Evolutionary conservation across 2,113 vertebrate genomes (phyloP), one percentile per base, ranked within the genome.

Genomic region (Mobula birostris): DNA sequence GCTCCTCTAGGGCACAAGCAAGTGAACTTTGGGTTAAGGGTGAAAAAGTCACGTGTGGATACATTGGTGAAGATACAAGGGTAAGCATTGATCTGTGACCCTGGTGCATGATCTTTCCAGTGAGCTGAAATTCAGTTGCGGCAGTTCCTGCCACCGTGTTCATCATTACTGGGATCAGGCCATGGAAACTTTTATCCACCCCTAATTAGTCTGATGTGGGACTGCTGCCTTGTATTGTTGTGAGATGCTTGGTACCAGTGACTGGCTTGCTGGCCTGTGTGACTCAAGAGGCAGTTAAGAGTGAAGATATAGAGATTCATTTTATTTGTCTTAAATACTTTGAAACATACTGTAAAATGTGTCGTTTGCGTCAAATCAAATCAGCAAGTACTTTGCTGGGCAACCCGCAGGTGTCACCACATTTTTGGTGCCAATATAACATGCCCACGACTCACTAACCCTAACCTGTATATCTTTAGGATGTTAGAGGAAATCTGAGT

Each of bases 1-100:
- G 17, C 94, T 79, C 83, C 96, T 95, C n/a, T 92, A 99, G 99
- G 96, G 98, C 99, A 0, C 99, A 99, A 96, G 98, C 98, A 94
- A 99, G 99, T 95, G 99, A 99, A 82, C 97, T 99, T 15, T 99
- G 99, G 99, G 98, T 99, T 11, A 99, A 99, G 96, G 99, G 98
- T 94, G 99, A 99, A 96, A 99, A 99, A 95, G 99, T 99, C 95
- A 99, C 99, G 48, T 99, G 99, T 96, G 98, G 99, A 29, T 99
- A 99, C 96, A 99, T 99, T 96, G 99, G 98, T 94, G 99, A 99
- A 95, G 98, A 99, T 94, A 98, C 98, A 0, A 96, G 99, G 97
- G 99, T 99, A 95, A 98, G 97, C 77, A 24, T 56, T 94, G 19
- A 70, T 29, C 61, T 78, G 78, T 61, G 56, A 5, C 77, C 14